A percentile compares a stretch with the other conserved stretches of the same genome.
Conservation (phyloP, 2,113 vertebrate species). For the Solea solea region DNA sequence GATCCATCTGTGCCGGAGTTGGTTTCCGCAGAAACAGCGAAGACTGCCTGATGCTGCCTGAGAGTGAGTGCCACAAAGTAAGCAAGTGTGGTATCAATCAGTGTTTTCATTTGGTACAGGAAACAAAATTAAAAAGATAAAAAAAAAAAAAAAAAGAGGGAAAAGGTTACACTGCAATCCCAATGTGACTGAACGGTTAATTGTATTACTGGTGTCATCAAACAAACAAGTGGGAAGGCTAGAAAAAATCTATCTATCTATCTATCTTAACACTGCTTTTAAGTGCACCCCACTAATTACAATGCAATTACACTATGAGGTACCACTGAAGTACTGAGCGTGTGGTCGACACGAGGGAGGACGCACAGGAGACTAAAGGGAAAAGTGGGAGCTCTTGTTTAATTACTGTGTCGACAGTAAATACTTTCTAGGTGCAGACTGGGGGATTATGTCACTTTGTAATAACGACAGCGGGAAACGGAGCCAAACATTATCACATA, state of each 20-base stretch:
- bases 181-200: background rate
- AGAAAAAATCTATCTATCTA: background rate
- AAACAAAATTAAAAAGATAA: no score
- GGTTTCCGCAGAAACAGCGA: conserved; percentile 35
- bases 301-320: background rate
- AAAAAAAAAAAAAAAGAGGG: background rate
- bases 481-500: background rate
- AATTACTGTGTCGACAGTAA: background rate
- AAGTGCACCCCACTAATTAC: background rate
- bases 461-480: background rate
- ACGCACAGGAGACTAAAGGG: background rate
- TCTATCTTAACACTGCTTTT: no score
- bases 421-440: no score
- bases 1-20: conserved; percentile 32
- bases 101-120: conserved; percentile 20
- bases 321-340: background rate
- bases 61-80: conserved; percentile 1
- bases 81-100: conserved; percentile 11
- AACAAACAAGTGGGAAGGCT: background rate
- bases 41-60: conserved; percentile 51
- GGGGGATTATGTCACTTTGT: background rate
- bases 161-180: background rate
- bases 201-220: conserved; percentile 5
- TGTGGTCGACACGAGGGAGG: background rate
- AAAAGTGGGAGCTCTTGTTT: background rate